Base-by-base conservation (phyloP, 2,113 vertebrate species). In the Callipepla californica region DNA sequence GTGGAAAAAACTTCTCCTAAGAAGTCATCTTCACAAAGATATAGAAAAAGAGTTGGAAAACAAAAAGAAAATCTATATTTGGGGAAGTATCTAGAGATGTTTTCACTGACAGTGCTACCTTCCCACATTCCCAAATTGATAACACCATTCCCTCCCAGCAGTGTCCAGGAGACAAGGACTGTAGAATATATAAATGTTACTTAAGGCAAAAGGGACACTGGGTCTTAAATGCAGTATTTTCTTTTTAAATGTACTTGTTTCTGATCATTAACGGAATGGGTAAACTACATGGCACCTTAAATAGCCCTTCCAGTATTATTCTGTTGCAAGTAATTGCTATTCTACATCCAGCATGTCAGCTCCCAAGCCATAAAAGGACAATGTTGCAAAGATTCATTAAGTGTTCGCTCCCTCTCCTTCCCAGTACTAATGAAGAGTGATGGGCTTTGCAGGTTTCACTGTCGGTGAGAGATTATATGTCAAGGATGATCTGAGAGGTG, bases 381-480 rank as follows among this genome's bases (percentile, higher is more conserved):
- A 21, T 2, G 26, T 75, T 4, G 2, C 51, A 68, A 47, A 85
- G 23, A 28, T 85, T 76, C 11, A 51, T 76, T 89, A 65, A 4
- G 1, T 17, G 48, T 47, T 90, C 61, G 61, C 13, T 72, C 19
- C 81, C 84, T 61, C 61, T 84, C 40, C 66, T 73, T 91, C 80
- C 25, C 74, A 69, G 7, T 67, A 44, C n/a, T 81, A 75, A 93
- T 40, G 84, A 89, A 84, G 74, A 94, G 61, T 44, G 80, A 91
- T 72, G 51, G 38, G 57, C 44, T 90, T 92, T 84, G 42, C 38
- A 67, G 50, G 6, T 18, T 87, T 92, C 68, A 34, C 32, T 36
- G 30, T 23, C 13, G 7, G 18, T 65, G 66, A 95, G 32, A 67
- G 14, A 93, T 89, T 76, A 28, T 44, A 57, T 34, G 70, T 66